Evolutionary conservation across 2,113 vertebrate species (phyloP), one percentile per base, ranked within the genome.

Genomic region (Rhabdornis inornatus): DNA sequence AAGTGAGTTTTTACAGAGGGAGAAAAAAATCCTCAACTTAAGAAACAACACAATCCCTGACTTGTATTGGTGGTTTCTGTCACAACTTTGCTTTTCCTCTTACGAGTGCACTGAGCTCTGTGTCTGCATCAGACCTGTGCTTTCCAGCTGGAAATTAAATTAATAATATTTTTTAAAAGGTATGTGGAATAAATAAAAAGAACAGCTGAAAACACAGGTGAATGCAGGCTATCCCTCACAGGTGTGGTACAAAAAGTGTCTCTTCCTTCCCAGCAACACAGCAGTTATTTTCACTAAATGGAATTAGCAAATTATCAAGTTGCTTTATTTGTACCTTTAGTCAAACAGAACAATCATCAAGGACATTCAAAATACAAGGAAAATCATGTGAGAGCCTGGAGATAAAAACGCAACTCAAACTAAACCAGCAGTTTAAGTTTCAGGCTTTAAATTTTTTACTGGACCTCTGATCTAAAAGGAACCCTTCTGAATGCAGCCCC

Each of bases 131-230:
- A 33, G 27, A n/a, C 25, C n/a, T 50, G 66, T 24, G 63, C 50
- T 69, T 35, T 44, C 47, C 64, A n/a, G 49, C 5, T 33, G 55
- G 53, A 78, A 55, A 63, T 31, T 12, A 44, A 76, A 68, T 40
- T 13, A 14, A 45, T 35, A 0, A 0, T 24, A 14, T 52, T 15
- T 15, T 17, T 2, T 13, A n/a, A 79, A 66, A 27, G 0, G 0
- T 4, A 9, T 2, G 7, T 61, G 78, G 40, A 77, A 37, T 49
- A 55, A 76, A 50, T 30, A 56, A 60, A 89, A 65, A 49, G 52
- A 78, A 76, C 44, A 60, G 64, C 47, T 89, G 70, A 39, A 84
- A 52, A 45, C 33, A 33, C 3, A 37, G 30, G 17, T 30, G 30
- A 95, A n/a, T 4, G 39, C 53, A 81, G 40, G 65, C 15, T 23